These are phyloP conservation scores for Rotaria magnacalcarata DNA, from an alignment of 2,888 invertebrate genomes.

Conservation along the genomic window DNA sequence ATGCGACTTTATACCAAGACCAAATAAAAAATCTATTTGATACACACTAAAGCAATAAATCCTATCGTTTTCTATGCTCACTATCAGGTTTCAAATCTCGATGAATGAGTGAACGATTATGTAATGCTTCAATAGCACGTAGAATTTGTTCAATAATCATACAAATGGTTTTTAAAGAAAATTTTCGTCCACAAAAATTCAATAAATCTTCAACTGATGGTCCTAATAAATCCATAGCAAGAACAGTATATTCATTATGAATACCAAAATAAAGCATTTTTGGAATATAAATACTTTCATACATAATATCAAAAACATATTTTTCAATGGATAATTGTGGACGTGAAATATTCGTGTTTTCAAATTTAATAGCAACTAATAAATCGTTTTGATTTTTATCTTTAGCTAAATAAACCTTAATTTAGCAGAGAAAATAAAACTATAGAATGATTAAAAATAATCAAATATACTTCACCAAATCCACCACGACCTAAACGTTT, in stretches of 20 bases:
- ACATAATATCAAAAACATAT: conserved; percentile 37
- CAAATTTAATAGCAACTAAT: conserved; percentile 42
- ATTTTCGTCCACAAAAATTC: conserved; percentile 39
- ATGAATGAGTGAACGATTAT: conserved; percentile 41
- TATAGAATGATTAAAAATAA: not conserved
- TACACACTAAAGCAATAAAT: not conserved
- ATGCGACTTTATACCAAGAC: conserved; percentile 38
- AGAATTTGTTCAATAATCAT: conserved; percentile 44
- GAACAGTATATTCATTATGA: conserved; percentile 36
- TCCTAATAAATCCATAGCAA: conserved; percentile 45
- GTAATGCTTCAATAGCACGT: conserved; percentile 38
- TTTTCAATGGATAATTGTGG: conserved; percentile 41
- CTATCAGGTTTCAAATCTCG: conserved; percentile 46
- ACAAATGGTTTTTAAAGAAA: conserved; percentile 35
- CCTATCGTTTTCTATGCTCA: not conserved
- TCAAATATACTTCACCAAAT: conserved; percentile 7
- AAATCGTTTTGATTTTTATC: not conserved
- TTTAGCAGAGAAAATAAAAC: not conserved
- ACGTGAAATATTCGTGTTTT: conserved; percentile 27
- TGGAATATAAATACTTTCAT: conserved; percentile 19
- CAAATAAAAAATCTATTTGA: conserved; percentile 41
- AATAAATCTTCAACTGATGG: conserved; percentile 44
- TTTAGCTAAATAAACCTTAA: conserved; percentile 2
- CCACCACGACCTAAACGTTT: conserved; percentile 12
- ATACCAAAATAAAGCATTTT: conserved; percentile 44